A percentile compares a stretch with the other conserved stretches of the same genome.
Conservation (phyloP, 2,888 invertebrate genomes). For the Leptura quadrifasciata region DNA sequence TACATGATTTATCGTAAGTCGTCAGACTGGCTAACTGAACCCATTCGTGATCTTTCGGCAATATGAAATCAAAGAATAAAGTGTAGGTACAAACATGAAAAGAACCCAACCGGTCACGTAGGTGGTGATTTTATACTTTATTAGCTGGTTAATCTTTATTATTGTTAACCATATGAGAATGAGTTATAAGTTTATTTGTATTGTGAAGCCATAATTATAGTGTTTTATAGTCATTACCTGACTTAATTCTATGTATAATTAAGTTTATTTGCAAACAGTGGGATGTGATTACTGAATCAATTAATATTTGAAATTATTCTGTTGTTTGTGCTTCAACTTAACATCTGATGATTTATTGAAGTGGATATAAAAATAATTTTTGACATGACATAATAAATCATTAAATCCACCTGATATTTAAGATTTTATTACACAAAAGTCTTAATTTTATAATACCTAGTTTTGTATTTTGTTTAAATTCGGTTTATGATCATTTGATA, state of each 20-base stretch:
- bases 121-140: conserved; percentile 35
- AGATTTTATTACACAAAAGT: too few relatives aligned
- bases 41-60: conserved; percentile 24
- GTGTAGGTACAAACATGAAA: conserved; percentile 37
- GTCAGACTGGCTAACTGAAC: not conserved
- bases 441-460: too few relatives aligned
- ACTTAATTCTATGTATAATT: conserved; percentile 18
- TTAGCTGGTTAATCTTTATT: conserved; percentile 26
- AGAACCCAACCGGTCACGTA: conserved; percentile 17
- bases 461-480: too few relatives aligned
- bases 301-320: not conserved
- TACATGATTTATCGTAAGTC: not conserved
- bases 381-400: too few relatives aligned
- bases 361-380: too few relatives aligned
- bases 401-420: too few relatives aligned
- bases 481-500: too few relatives aligned
- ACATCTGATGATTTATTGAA: too few relatives aligned
- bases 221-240: not conserved
- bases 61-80: conserved; percentile 23
- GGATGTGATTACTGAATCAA: not conserved
- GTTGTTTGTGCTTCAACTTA: not conserved
- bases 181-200: not conserved
- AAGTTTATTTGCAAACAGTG: conserved; percentile 1
- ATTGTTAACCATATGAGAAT: conserved; percentile 21
- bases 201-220: conserved; percentile 7